These are phyloP conservation scores for Zophobas morio DNA, from an alignment of 1,140 invertebrate genomes.

Conservation along the genomic window DNA sequence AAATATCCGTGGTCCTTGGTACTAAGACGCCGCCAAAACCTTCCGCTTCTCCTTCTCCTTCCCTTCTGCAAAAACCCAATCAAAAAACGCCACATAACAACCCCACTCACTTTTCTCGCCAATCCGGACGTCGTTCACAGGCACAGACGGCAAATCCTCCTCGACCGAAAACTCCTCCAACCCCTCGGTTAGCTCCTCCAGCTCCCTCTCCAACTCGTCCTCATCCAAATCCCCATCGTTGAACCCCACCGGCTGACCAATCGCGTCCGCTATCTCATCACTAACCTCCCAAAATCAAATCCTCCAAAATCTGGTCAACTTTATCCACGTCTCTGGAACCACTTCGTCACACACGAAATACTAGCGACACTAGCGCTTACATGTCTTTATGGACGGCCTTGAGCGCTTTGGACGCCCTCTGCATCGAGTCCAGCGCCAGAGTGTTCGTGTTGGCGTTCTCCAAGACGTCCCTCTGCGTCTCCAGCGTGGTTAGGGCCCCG, in stretches of 20 bases:
- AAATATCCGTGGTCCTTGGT: not conserved
- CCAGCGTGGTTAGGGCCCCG: constrained; percentile 97
- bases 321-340: constrained; percentile 92
- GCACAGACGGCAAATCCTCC: constrained; percentile 80
- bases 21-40: not conserved
- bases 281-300: constrained; percentile 99
- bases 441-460: constrained; percentile 99
- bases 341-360: not conserved
- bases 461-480: constrained; percentile 97
- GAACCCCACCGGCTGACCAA: constrained; percentile 97
- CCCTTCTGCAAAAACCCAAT: not conserved
- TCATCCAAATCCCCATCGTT: constrained; percentile 90
- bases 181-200: constrained; percentile 88
- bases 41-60: not conserved
- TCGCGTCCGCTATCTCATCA: constrained; percentile 98
- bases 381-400: constrained; percentile 98
- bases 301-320: constrained; percentile 99
- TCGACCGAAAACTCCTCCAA: constrained; percentile 84
- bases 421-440: constrained; percentile 97
- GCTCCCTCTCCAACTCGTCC: constrained; percentile 85
- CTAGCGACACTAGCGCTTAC: constrained; percentile 72
- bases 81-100: no score
- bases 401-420: constrained; percentile 94
- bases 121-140: constrained; percentile 58
- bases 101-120: not conserved